These are phyloP conservation scores for Alsophila aescularia DNA, from an alignment of 2,888 invertebrate species.

Conservation along the genomic window DNA sequence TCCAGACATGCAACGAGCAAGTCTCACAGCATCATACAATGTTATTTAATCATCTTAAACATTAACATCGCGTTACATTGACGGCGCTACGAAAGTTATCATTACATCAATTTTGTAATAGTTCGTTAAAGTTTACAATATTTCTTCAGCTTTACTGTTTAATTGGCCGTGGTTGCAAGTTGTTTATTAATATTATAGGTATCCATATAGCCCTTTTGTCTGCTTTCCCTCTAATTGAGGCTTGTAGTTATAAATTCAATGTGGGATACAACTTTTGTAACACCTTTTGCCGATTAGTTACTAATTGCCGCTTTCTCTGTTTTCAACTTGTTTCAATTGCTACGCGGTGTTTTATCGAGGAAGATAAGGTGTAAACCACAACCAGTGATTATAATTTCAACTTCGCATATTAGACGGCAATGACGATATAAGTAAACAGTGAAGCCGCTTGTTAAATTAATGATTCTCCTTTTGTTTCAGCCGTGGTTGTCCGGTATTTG, in stretches of 20 bases:
- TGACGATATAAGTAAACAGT: too few relatives aligned
- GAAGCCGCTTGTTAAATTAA: conserved; percentile 28
- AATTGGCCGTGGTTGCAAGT: conserved; percentile 44
- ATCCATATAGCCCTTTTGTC: conserved; percentile 58
- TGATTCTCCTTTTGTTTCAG: conserved; percentile 83
- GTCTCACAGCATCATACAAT: conserved; percentile 26
- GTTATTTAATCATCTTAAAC: conserved; percentile 30
- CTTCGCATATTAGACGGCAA: too few relatives aligned
- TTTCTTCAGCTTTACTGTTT: conserved; percentile 43
- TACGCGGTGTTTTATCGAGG: conserved; percentile 59
- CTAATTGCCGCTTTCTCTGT: conserved; percentile 80
- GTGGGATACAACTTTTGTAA: conserved; percentile 77
- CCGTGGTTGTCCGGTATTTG: conserved; percentile 90
- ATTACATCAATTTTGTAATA: conserved; percentile 41
- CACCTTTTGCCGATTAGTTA: conserved; percentile 67
- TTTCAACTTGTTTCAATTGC: conserved; percentile 64
- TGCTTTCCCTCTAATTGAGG: conserved; percentile 80
- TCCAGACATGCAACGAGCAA: conserved; percentile 10
- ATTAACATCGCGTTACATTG: conserved; percentile 21
- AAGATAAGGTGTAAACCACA: conserved; percentile 57
- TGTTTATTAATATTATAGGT: conserved; percentile 46
- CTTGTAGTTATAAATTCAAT: conserved; percentile 79
- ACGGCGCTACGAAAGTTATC: conserved; percentile 26
- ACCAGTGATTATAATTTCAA: conserved; percentile 34
- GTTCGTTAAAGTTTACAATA: conserved; percentile 37